These are phyloP conservation scores for Phengaris arion DNA, from an alignment of 2,888 invertebrate species.

Conservation along the genomic window DNA sequence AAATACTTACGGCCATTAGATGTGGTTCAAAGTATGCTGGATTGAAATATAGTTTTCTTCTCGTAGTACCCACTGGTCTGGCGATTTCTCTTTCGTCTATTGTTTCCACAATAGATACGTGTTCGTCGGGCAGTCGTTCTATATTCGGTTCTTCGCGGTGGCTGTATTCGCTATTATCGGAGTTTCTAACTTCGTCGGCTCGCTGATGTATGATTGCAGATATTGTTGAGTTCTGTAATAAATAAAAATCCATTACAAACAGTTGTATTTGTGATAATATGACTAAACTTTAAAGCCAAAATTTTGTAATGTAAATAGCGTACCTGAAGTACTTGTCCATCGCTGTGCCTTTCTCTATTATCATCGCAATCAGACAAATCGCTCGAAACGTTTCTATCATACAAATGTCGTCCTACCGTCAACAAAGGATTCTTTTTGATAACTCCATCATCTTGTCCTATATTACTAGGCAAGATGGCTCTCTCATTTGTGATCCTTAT, in stretches of 20 bases:
- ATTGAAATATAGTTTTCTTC: slow-evolving; percentile 92
- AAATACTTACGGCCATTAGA: slow-evolving; percentile 83
- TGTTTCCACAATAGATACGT: slow-evolving; percentile 91
- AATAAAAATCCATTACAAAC: background rate
- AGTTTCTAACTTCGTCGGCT: slow-evolving; percentile 58
- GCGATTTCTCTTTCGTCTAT: slow-evolving; percentile 85
- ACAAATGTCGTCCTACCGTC: slow-evolving; percentile 81
- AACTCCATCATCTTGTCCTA: slow-evolving; percentile 83
- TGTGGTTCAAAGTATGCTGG: slow-evolving; percentile 95
- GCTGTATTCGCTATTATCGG: slow-evolving; percentile 55
- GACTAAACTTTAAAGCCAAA: background rate
- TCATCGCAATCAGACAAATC: slow-evolving; percentile 84
- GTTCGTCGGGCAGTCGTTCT: slow-evolving; percentile 89
- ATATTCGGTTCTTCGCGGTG: slow-evolving; percentile 79
- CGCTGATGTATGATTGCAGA: slow-evolving; percentile 86
- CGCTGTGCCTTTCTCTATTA: slow-evolving; percentile 66
- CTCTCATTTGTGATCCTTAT: slow-evolving; percentile 70
- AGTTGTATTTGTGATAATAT: background rate
- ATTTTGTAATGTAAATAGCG: background rate
- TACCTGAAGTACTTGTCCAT: slow-evolving; percentile 61
- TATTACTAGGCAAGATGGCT: slow-evolving; percentile 61
- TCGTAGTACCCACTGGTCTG: slow-evolving; percentile 83
- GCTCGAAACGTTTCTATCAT: slow-evolving; percentile 65
- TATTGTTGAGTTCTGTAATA: slow-evolving; percentile 75
- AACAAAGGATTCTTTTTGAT: slow-evolving; percentile 89